Conservation (phyloP, 2,113 vertebrate genomes). For the Pterophyllum scalare region DNA sequence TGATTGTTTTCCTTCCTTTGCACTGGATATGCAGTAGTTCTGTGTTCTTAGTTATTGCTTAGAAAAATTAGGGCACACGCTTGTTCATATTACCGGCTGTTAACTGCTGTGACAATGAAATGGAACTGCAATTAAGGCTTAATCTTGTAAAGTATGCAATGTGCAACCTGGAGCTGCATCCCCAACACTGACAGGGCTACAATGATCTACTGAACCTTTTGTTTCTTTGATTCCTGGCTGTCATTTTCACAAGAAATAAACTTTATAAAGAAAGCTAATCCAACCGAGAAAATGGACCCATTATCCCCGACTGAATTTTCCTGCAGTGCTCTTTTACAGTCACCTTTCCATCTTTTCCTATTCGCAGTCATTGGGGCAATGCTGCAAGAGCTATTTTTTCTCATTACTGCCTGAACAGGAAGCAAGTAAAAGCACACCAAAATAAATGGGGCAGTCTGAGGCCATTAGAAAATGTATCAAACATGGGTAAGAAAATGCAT, state of each 20-base stretch:
- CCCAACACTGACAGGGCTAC: neutral
- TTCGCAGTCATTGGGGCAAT: neutral
- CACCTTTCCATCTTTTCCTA: conserved; percentile 5
- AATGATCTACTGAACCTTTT: conserved; percentile 36
- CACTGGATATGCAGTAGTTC: neutral
- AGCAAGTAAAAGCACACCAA: conserved; percentile 3
- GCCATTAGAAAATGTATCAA: conserved; percentile 4
- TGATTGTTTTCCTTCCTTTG: neutral
- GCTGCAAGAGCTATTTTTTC: neutral
- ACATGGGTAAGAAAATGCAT: neutral
- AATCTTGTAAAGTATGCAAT: conserved; percentile 40
- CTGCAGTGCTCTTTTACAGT: neutral
- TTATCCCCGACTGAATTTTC: conserved; percentile 2
- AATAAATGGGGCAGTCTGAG: conserved; percentile 14
- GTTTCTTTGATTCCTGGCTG: neutral
- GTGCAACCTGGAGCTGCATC: conserved; percentile 17
- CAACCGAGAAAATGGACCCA: conserved; percentile 10
- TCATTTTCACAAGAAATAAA: conserved; percentile 8
- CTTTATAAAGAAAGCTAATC: conserved; percentile 17
- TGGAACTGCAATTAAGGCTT: conserved; percentile 33
- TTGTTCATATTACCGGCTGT: conserved; percentile 27
- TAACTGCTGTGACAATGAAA: conserved; percentile 32
- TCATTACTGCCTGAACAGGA: conserved; percentile 11
- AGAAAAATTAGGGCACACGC: neutral
- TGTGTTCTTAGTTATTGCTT: neutral